Conservation (phyloP, 2,888 invertebrate genomes). For the Eugnorisma glareosa region DNA sequence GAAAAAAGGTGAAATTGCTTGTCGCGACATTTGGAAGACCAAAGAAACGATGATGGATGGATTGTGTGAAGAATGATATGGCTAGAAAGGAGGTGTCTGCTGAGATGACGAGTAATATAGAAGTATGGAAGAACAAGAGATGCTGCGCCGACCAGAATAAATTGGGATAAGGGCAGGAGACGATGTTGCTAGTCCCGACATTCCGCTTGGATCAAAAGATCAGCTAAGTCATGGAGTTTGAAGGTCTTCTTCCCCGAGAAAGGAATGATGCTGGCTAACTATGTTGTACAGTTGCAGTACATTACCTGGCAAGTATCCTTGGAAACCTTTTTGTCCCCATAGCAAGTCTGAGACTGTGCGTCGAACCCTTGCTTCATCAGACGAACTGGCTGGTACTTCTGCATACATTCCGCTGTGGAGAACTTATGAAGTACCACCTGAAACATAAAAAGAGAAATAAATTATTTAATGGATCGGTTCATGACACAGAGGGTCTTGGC, state of each 20-base stretch:
- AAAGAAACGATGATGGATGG: too few species aligned
- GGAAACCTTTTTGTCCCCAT: conserved; percentile 73
- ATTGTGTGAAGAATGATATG: too few species aligned
- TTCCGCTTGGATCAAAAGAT: not conserved
- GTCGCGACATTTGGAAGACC: too few species aligned
- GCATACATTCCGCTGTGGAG: conserved; percentile 67
- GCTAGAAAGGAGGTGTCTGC: too few species aligned
- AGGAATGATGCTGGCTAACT: too few species aligned
- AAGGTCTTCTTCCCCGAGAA: too few species aligned
- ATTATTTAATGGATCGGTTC: too few species aligned
- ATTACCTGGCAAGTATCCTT: conserved; percentile 82
- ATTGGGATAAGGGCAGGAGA: too few species aligned
- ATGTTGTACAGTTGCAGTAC: not conserved
- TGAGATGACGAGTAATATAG: too few species aligned
- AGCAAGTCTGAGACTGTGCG: conserved; percentile 74
- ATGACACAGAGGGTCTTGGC: not conserved
- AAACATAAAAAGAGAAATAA: not conserved
- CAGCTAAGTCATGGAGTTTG: not conserved
- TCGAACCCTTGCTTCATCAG: conserved; percentile 72
- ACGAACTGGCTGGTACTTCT: conserved; percentile 63
- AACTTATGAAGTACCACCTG: conserved; percentile 77
- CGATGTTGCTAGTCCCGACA: not conserved
- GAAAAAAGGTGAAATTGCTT: too few species aligned
- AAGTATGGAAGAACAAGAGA: too few species aligned
- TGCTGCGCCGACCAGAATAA: too few species aligned